These are phyloP conservation scores for Sebastolobus alascanus DNA, from an alignment of 2,797 vertebrate species.

Conservation along the genomic window DNA sequence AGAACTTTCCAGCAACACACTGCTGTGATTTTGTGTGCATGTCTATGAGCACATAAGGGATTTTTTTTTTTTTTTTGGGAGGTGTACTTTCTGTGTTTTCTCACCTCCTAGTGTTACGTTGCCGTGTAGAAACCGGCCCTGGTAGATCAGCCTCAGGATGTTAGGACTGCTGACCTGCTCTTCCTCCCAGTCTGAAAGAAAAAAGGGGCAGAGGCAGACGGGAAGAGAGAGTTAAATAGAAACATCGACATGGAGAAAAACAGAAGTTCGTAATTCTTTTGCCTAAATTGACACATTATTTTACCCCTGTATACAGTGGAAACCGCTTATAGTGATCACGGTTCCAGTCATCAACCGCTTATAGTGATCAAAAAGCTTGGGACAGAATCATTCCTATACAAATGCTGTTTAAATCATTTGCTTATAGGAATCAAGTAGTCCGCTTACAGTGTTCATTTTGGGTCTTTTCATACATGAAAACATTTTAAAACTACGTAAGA, in stretches of 20 bases:
- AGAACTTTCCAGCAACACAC: slow-evolving; percentile 74
- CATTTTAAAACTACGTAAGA: too few relatives aligned
- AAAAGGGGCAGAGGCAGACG: slow-evolving; percentile 2
- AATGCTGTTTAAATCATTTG: too few relatives aligned
- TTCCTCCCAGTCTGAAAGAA: slow-evolving; percentile 94
- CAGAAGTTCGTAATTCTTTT: neutral
- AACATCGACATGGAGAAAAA: slow-evolving; percentile 55
- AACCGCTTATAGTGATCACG: too few relatives aligned
- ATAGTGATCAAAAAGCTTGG: too few relatives aligned
- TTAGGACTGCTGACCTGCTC: slow-evolving; percentile 98
- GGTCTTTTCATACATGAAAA: too few relatives aligned
- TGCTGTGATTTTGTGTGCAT: slow-evolving; percentile 51
- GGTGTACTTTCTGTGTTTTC: slow-evolving; percentile 52
- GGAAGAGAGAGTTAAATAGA: slow-evolving; percentile 19
- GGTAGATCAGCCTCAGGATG: slow-evolving; percentile 98
- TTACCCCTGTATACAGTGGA: neutral
- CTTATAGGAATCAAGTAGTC: too few relatives aligned
- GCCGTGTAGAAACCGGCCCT: slow-evolving; percentile 98
- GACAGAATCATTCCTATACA: too few relatives aligned
- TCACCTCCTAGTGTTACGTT: slow-evolving; percentile 99
- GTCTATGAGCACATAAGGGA: slow-evolving; percentile 17
- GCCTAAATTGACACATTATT: neutral
- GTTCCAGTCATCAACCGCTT: too few relatives aligned
- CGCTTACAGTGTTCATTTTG: too few relatives aligned
- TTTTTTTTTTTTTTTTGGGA: slow-evolving; percentile 15